Evolutionary conservation across 2,888 invertebrate genomes (phyloP), one percentile per base, ranked within the genome.

Genomic region (Oegoconia quadripuncta): DNA sequence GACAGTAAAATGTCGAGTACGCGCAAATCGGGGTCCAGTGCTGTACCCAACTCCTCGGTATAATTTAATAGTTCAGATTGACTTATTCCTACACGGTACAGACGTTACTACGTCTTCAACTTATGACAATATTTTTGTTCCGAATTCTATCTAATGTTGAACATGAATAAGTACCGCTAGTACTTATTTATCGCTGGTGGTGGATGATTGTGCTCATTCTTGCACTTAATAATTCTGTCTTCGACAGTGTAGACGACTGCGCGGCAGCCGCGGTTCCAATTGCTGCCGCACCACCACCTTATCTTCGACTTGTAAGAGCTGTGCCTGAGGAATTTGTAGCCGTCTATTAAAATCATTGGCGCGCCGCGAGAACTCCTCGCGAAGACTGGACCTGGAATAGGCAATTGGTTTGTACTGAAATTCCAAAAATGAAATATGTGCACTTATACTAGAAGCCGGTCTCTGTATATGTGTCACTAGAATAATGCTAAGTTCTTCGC

Each of bases 201-300:
- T 25, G 11, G 12, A 41, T 57, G 54, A 22, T 48, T 52, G 32
- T 64, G 64, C 4, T 41, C 34, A 12, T 53, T 51, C 9, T 47
- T 58, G 4, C 34, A 33, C 16, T 20, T 42, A 1, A 65, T 17
- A n/a, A 69, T 45, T 15, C 35, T 9, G 23, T 53, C 37, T 0
- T 46, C 49, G 1, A 53, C 8, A 0, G 71, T 72, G 25, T 48
- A 39, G 3, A 73, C 20, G 3, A 44, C 41, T 0, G 72, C 74
- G 1, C 39, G 50, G 39, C 76, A 76, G 0, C 65, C 59, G 6
- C 42, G 42, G 1, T 47, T 44, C 14, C 13, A 25, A 20, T 59
- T 46, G 0, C 64, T 55, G 0, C 59, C 51, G 37, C 73, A 74
- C 36, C 52, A 50, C 74, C 74, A 74, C 0, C 72, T 44, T 0